Percentiles rank a stretch among this genome's conserved stretches.
These are phyloP conservation scores for Pandemis corylana DNA, from an alignment of 2,888 invertebrate species.

Conservation along the genomic window DNA sequence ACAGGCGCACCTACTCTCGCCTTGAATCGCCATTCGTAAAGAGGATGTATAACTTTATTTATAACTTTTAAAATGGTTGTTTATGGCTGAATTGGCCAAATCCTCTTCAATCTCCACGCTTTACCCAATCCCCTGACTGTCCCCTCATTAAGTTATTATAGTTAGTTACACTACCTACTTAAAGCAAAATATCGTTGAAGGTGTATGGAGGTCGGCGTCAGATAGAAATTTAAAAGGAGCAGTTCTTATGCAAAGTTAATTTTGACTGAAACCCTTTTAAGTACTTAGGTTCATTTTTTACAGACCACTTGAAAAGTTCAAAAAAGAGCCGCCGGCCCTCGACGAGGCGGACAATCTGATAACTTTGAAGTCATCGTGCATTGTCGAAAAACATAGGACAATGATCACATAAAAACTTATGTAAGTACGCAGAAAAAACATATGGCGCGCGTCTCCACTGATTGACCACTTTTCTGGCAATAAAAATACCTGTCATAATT, in stretches of 20 bases:
- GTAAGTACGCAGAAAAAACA: conserved; percentile 54
- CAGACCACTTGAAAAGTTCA: conserved; percentile 39
- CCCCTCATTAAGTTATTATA: no score
- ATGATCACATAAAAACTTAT: conserved; percentile 66
- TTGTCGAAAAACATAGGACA: conserved; percentile 63
- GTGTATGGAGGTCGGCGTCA: background rate
- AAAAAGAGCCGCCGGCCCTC: conserved; percentile 62
- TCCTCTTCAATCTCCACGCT: no score
- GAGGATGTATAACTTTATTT: no score
- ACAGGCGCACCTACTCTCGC: no score
- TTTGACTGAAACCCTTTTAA: conserved; percentile 16
- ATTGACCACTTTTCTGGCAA: background rate
- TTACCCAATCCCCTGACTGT: no score
- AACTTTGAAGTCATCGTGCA: conserved; percentile 59
- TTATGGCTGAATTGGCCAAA: no score
- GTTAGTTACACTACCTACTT: no score
- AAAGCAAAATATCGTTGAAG: no score
- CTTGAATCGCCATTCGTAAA: no score
- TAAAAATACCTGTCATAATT: no score
- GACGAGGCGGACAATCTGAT: conserved; percentile 56
- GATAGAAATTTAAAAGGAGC: background rate
- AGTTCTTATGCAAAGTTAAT: conserved; percentile 1
- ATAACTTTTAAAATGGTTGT: no score
- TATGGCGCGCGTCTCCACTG: conserved; percentile 56
- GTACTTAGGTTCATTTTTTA: conserved; percentile 18